Percentiles rank a stretch among this genome's conserved stretches.
Evolutionary conservation across 2,797 vertebrate species (phyloP).

Genomic region (Rachycentron canadum): DNA sequence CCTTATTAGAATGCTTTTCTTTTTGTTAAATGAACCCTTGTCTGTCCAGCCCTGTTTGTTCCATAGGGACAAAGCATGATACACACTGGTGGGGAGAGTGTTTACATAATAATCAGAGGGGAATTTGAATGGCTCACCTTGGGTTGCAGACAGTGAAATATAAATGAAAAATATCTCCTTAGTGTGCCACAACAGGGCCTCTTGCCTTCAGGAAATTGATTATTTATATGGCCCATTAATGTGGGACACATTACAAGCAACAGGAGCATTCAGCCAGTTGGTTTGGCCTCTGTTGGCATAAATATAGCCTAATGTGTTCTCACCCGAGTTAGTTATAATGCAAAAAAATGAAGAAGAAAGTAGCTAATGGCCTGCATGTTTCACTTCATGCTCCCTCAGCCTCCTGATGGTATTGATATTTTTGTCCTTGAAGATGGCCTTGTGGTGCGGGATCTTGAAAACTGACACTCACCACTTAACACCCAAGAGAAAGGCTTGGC

Average conservation of each 20-base stretch:
- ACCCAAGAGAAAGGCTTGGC: constrained; percentile 6
- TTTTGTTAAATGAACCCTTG: constrained; percentile 73
- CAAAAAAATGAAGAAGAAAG: constrained; percentile 10
- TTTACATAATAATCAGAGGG: constrained; percentile 73
- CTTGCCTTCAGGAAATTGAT: constrained; percentile 48
- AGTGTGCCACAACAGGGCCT: constrained; percentile 54
- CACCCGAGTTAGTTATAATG: constrained; percentile 13
- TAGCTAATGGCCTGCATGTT: constrained; percentile 2
- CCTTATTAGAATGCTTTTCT: constrained; percentile 69
- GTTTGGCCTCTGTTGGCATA: constrained; percentile 42
- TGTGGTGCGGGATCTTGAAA: constrained; percentile 18
- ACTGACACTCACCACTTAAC: constrained; percentile 9
- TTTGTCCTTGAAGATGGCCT: constrained; percentile 8
- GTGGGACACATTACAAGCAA: constrained; percentile 46
- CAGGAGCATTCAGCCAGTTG: constrained; percentile 43
- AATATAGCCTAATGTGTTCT: constrained; percentile 20
- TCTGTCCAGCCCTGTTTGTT: constrained; percentile 66
- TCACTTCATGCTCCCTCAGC: neutral
- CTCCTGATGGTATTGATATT: constrained; percentile 9
- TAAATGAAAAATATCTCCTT: constrained; percentile 58
- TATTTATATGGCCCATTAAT: constrained; percentile 64
- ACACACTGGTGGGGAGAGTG: constrained; percentile 57
- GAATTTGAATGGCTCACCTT: constrained; percentile 68
- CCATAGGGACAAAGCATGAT: constrained; percentile 69
- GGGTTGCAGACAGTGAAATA: constrained; percentile 59